Percentiles rank a stretch among this genome's conserved stretches.
Evolutionary conservation across 2,888 invertebrate species (phyloP).

Genomic region (Hyles lineata): DNA sequence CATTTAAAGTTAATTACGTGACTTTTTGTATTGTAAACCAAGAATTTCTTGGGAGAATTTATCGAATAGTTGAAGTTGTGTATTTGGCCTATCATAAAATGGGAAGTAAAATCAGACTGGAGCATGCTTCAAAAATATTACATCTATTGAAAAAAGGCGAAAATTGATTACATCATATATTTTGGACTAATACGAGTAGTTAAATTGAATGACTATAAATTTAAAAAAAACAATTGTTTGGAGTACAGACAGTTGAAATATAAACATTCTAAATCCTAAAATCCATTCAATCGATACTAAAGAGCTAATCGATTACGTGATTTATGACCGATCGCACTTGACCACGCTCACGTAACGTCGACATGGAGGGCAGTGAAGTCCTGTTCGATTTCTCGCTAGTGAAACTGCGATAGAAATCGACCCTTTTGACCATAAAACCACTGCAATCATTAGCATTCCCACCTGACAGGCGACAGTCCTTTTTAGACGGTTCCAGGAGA

Average conservation of each 20-base stretch:
- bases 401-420: slow-evolving; percentile 20
- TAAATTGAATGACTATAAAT: too few species aligned
- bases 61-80: too few species aligned
- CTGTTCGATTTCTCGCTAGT: slow-evolving; percentile 13
- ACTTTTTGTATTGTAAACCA: too few species aligned
- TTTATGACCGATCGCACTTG: not conserved
- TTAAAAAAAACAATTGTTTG: too few species aligned
- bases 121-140: not conserved
- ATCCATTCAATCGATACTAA: not conserved
- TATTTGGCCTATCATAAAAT: too few species aligned
- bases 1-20: too few species aligned
- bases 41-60: too few species aligned
- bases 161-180: too few species aligned
- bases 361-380: not conserved
- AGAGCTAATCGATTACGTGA: not conserved
- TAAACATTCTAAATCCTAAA: not conserved
- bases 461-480: slow-evolving; percentile 2
- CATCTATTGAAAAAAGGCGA: too few species aligned
- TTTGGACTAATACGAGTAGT: too few species aligned
- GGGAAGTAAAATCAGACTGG: too few species aligned
- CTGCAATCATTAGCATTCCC: slow-evolving; percentile 5
- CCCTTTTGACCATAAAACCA: slow-evolving; percentile 19
- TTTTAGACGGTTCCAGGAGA: slow-evolving; percentile 1
- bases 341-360: not conserved
- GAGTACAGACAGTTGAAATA: not conserved